phyloP scores from a whole-genome alignment of 2,113 vertebrate genomes.

The Athene cunicularia region DNA sequence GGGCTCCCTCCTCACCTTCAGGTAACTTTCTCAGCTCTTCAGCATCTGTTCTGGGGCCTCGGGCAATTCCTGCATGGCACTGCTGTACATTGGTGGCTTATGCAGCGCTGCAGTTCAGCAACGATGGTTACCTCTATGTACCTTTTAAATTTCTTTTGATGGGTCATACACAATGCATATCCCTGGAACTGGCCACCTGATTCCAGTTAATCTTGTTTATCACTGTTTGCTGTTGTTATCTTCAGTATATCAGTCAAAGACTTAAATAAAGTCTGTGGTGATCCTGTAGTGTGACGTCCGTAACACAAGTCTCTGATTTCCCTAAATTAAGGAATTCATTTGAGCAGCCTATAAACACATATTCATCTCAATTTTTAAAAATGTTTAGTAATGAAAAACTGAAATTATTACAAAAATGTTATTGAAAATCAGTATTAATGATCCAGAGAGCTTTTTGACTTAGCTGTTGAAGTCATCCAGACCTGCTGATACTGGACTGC shows the following conservation, averaged over 20 bases:
- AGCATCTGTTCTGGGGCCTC: not conserved
- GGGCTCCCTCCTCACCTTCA: not conserved
- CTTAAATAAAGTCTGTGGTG: not conserved
- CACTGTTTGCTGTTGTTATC: not conserved
- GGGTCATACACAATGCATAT: not conserved
- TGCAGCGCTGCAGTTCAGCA: not conserved
- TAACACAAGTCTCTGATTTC: not conserved
- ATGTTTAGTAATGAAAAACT: not conserved
- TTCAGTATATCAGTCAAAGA: not conserved
- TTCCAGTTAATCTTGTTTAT: not conserved
- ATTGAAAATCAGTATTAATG: constrained; percentile 20
- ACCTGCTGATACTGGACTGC: not conserved
- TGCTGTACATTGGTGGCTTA: accelerated
- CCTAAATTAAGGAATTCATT: not conserved
- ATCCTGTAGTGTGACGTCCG: not conserved
- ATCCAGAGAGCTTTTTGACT: not conserved
- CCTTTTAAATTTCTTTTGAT: not conserved
- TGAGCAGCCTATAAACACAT: constrained; percentile 2
- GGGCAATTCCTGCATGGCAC: not conserved
- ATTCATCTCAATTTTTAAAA: not conserved
- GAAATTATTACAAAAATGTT: not conserved
- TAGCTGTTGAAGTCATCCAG: not conserved
- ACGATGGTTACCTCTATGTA: not conserved
- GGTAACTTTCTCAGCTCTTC: not conserved
- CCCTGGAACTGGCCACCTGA: not conserved